These are phyloP conservation scores for Timema podura DNA, from an alignment of 2,888 invertebrate genomes.

Conservation along the genomic window DNA sequence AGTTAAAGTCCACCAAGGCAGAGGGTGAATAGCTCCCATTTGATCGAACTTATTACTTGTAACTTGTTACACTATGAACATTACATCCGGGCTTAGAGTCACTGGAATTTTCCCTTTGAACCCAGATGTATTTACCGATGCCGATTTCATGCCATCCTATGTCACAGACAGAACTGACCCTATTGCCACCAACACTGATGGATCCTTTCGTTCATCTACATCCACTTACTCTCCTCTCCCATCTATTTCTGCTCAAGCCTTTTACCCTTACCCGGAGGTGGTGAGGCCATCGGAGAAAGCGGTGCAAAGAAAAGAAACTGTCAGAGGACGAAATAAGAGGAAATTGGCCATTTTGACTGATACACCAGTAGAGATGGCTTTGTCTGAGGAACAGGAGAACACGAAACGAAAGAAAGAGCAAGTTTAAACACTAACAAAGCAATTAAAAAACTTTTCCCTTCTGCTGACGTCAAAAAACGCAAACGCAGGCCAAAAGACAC, in stretches of 20 bases:
- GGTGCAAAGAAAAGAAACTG: background rate
- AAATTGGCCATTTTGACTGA: slow-evolving; percentile 12
- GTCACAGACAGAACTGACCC: slow-evolving; percentile 11
- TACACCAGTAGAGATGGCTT: background rate
- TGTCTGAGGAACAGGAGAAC: background rate
- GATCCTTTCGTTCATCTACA: background rate
- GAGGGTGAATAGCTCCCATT: too few relatives aligned
- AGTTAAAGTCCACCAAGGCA: too few relatives aligned
- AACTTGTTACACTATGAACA: too few relatives aligned
- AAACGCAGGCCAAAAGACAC: background rate
- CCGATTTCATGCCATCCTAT: background rate
- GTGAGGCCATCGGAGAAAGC: slow-evolving; percentile 10
- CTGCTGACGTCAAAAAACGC: background rate
- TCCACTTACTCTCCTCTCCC: background rate
- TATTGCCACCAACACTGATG: too few relatives aligned
- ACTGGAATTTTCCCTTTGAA: slow-evolving; percentile 17
- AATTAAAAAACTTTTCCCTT: background rate
- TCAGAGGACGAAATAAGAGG: slow-evolving; percentile 2
- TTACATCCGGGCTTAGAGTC: slow-evolving; percentile 6
- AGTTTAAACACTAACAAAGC: background rate
- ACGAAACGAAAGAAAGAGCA: background rate
- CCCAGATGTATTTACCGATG: slow-evolving; percentile 12
- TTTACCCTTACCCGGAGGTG: background rate
- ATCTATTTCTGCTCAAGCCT: too few relatives aligned
- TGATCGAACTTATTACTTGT: too few relatives aligned